Percentiles rank a stretch among this genome's conserved stretches.
Evolutionary conservation across 2,113 vertebrate genomes (phyloP).

Genomic region (Pollachius pollachius): DNA sequence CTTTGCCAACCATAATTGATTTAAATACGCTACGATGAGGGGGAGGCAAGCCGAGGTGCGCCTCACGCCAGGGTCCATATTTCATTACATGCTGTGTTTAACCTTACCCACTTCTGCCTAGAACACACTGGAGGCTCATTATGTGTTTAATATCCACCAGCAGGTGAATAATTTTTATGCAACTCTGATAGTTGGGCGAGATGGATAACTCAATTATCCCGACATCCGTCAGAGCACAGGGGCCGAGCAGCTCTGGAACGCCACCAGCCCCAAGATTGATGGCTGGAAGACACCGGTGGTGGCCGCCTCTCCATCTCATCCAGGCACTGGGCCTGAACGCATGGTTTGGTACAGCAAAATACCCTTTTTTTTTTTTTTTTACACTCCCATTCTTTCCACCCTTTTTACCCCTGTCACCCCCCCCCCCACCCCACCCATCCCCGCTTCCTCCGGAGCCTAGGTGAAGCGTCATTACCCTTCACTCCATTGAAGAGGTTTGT

Average conservation of each 20-base stretch:
- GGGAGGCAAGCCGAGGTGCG: constrained; percentile 49
- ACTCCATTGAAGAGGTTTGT: constrained; percentile 97
- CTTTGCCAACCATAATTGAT: constrained; percentile 59
- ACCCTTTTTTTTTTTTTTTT: constrained; percentile 66
- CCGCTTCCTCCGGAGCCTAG: constrained; percentile 69
- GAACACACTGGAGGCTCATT: constrained; percentile 90
- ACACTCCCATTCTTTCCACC: constrained; percentile 21
- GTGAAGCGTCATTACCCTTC: constrained; percentile 98
- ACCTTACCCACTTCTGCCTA: constrained; percentile 73
- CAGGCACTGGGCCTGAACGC: constrained; percentile 93
- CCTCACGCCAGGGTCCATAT: constrained; percentile 56
- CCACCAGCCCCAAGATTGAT: constrained; percentile 93
- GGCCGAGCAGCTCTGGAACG: constrained; percentile 85
- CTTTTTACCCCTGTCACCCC: constrained; percentile 52
- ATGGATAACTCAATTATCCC: constrained; percentile 99
- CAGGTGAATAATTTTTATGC: constrained; percentile 99
- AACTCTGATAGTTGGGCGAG: constrained; percentile 96
- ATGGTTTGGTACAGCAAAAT: constrained; percentile 56
- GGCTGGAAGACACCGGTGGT: constrained; percentile 88
- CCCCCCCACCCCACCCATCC: no score
- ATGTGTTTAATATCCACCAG: constrained; percentile 98
- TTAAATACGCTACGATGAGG: constrained; percentile 51
- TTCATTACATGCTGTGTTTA: constrained; percentile 73
- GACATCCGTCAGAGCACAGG: constrained; percentile 92
- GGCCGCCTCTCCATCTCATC: constrained; percentile 89